Percentiles rank a stretch among this genome's conserved stretches.
phyloP scores from a whole-genome alignment of 1,140 invertebrate genomes.

The Drosophila dunni region DNA sequence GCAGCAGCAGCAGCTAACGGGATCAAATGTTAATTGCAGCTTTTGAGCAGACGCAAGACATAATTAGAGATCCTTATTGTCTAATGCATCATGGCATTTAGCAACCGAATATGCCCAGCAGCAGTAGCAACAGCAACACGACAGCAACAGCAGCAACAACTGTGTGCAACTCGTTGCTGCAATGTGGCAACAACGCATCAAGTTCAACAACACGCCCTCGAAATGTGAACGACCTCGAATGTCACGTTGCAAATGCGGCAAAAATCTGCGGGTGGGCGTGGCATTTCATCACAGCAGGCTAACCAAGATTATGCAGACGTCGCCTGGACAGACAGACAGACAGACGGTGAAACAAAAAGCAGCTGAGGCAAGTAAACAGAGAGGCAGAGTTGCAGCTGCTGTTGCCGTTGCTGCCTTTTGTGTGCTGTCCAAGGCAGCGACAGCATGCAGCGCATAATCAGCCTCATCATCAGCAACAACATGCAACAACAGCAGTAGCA shows the following conservation, averaged over 20 bases:
- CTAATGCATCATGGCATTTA: slow-evolving; percentile 79
- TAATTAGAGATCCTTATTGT: slow-evolving; percentile 78
- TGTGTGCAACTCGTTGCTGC: slow-evolving; percentile 12
- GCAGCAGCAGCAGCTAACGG: slow-evolving; percentile 25
- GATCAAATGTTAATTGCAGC: slow-evolving; percentile 82
- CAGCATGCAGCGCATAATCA: slow-evolving; percentile 78
- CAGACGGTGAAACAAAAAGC: slow-evolving; percentile 62
- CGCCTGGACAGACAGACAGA: background rate
- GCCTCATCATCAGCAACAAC: slow-evolving; percentile 73
- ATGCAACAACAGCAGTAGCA: slow-evolving; percentile 20
- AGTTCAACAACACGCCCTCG: slow-evolving; percentile 84
- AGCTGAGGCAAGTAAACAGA: slow-evolving; percentile 40
- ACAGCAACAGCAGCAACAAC: slow-evolving; percentile 1
- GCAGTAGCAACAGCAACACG: slow-evolving; percentile 26
- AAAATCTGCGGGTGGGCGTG: slow-evolving; percentile 24
- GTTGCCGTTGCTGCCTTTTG: slow-evolving; percentile 50
- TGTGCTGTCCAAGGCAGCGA: slow-evolving; percentile 63
- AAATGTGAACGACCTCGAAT: slow-evolving; percentile 83
- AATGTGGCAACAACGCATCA: slow-evolving; percentile 46
- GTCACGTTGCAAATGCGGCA: slow-evolving; percentile 68
- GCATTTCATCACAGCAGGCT: slow-evolving; percentile 58
- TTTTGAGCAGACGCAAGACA: slow-evolving; percentile 62
- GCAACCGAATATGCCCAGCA: slow-evolving; percentile 58
- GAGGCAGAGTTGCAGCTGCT: slow-evolving; percentile 30
- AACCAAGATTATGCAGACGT: slow-evolving; percentile 68